Base-by-base conservation (phyloP, 2,113 vertebrate species). In the Clarias macrocephalus region DNA sequence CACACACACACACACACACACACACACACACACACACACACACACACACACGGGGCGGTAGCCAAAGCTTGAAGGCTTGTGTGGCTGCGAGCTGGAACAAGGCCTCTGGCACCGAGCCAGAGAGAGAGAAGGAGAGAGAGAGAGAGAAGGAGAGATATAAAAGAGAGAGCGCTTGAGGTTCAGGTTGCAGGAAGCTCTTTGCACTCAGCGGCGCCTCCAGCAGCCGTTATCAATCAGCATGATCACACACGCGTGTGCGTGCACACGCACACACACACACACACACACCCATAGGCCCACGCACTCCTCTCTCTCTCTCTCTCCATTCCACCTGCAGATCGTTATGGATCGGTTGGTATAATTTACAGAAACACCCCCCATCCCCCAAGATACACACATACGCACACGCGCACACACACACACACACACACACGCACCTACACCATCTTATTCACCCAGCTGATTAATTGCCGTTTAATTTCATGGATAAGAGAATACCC, bases 181-280 rank as follows among this genome's bases (percentile, higher is more conserved):
- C 82, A 54, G 89, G 86, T 89, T 89, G 90, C 90, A 89, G 91
- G 89, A 92, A 91, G 90, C 84, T 83, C 87, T 90, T 84, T 84
- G 86, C 82, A 83, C 82, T 88, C 86, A 87, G 88, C 85, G 76
- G 88, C 83, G 89, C 90, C 90, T 91, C 88, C 84, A 88, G 87
- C 91, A 92, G 84, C 87, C 86, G 89, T 87, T 89, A 92, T 90
- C 88, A 90, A 91, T 91, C 92, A 89, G 88, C 56, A 70, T 82
- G 83, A 88, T 82, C 79, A 80, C 86, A 82, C 83, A 87, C 73
- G 80, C 81, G 84, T 12, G n/a, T 82, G 63, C 63, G 42, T 72
- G 57, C 80, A 42, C 83, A 18, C n/a, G n/a, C n/a, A n/a, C 56
- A 62, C 56, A 75, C 70, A 75, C 70, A 33, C 52, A 84, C 68